Base-by-base conservation (phyloP, 1,140 invertebrate genomes). In the Armadillidium nasatum region DNA sequence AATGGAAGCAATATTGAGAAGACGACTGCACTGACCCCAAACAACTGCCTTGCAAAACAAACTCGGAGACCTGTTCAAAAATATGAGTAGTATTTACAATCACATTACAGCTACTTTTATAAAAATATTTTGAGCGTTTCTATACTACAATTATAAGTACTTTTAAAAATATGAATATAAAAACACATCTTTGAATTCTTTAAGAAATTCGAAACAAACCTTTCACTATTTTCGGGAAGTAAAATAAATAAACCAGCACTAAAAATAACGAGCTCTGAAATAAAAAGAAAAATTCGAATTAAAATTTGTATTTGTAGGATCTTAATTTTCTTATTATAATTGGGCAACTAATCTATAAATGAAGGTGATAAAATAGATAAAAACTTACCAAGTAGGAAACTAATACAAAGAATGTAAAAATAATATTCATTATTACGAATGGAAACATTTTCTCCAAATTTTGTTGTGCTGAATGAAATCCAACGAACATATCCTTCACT, bases 401-500 rank as follows among this genome's bases (percentile, higher is more conserved):
- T 19, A 10, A 23, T 10, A 69, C 67, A 69, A 9, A 69, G 7
- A 23, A 69, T 69, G 19, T 69, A 69, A 69, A 11, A 69, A 19
- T 11, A 69, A 21, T 19, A 23, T 69, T 69, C 67, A 69, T 69
- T 69, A 23, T 23, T 69, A 10, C 67, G 15, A 23, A 69, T 69
- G 7, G 15, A 9, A 11, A 19, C 9, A 23, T 10, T 69, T 21
- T n/a, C 15, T 69, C 15, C 10, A 10, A 69, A n/a, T 21, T n/a
- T n/a, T n/a, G n/a, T 10, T 7, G 7, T 23, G 22, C 10, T 23
- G 19, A 10, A 11, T 69, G 67, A 7, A 19, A 19, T 69, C 67
- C 67, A 69, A 19, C 67, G 67, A n/a, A 69, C 21, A 21, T 69
- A 69, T 69, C 67, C 67, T 23, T 69, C 67, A 69, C 67, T 69